These are phyloP conservation scores for Meloidogyne exigua DNA, from an alignment of 1,140 invertebrate genomes.

Conservation along the genomic window DNA sequence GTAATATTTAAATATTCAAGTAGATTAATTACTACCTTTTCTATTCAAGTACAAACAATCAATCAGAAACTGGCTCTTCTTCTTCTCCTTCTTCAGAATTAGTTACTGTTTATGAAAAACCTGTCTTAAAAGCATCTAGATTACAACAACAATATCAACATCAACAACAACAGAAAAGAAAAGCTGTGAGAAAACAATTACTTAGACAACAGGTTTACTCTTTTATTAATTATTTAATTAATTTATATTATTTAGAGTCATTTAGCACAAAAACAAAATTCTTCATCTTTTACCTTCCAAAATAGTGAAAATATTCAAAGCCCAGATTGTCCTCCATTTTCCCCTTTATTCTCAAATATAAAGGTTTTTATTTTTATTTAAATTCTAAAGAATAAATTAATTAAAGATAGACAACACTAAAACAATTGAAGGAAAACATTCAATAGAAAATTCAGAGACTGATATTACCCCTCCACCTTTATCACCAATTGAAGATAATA, in stretches of 20 bases:
- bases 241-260: conserved; percentile 34
- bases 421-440: conserved; percentile 10
- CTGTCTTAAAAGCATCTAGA: conserved; percentile 47
- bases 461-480: conserved; percentile 27
- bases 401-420: not conserved
- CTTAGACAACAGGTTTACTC: conserved; percentile 39
- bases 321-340: conserved; percentile 1
- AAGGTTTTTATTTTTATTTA: not conserved
- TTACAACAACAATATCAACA: conserved; percentile 36
- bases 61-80: not conserved
- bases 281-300: conserved; percentile 17
- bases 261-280: conserved; percentile 41
- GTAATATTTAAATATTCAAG: no score
- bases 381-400: not conserved
- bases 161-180: conserved; percentile 49
- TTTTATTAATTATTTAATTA: not conserved
- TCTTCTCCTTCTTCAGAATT: conserved; percentile 16
- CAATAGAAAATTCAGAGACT: not conserved
- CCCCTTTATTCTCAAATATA: conserved; percentile 9
- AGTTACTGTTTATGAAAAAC: conserved; percentile 34
- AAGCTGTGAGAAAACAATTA: conserved; percentile 48
- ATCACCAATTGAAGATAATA: conserved; percentile 46
- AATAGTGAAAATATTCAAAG: not conserved
- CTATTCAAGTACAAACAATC: not conserved
- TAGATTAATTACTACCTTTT: no score